These are phyloP conservation scores for Archegozetes longisetosus DNA, from an alignment of 1,140 invertebrate species.

Conservation along the genomic window DNA sequence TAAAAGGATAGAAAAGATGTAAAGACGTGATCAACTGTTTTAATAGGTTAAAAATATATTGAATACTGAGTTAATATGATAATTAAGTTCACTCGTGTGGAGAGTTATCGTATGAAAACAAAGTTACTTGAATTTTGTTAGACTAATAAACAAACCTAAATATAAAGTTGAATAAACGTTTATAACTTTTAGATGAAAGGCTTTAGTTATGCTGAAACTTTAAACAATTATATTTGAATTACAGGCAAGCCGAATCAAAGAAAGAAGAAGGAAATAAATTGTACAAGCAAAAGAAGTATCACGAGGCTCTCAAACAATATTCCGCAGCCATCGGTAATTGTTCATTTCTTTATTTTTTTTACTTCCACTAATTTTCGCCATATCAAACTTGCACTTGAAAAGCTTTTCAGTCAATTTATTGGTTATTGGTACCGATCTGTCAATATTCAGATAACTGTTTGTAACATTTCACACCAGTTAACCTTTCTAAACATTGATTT, in stretches of 20 bases:
- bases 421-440: no score
- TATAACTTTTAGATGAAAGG: no score
- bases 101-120: neutral
- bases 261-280: conserved; percentile 74
- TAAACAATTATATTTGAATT: neutral
- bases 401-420: no score
- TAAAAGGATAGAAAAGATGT: no score
- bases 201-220: no score
- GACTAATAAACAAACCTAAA: neutral
- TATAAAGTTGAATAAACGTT: no score
- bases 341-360: conserved; percentile 8
- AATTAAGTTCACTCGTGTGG: neutral
- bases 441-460: no score
- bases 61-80: neutral
- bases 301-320: conserved; percentile 61
- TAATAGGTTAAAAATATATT: no score
- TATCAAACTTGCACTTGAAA: no score
- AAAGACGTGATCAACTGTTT: no score
- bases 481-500: no score
- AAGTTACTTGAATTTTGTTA: neutral
- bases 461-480: no score
- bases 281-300: conserved; percentile 71
- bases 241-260: conserved; percentile 48
- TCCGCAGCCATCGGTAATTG: conserved; percentile 60
- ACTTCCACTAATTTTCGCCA: neutral